These are phyloP conservation scores for Phortica magna DNA, from an alignment of 2,888 invertebrate genomes.

Conservation along the genomic window DNA sequence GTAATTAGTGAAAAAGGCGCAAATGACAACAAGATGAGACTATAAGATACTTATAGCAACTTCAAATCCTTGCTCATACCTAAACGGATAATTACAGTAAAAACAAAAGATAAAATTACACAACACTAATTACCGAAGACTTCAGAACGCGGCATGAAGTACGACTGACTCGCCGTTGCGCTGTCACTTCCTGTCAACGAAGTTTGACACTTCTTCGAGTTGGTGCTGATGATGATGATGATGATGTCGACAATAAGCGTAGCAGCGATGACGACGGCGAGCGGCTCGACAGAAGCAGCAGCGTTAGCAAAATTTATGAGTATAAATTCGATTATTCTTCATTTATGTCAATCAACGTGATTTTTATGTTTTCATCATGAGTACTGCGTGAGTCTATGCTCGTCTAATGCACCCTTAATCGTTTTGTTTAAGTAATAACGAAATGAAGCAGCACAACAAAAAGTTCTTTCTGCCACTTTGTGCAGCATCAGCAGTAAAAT, in stretches of 20 bases:
- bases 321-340: conserved; percentile 77
- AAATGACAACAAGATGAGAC: conserved; percentile 28
- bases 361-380: conserved; percentile 40
- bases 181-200: conserved; percentile 60
- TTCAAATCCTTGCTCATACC: conserved; percentile 14
- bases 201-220: conserved; percentile 66
- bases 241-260: neutral
- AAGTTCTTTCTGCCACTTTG: conserved; percentile 44
- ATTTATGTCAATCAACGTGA: conserved; percentile 76
- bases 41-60: neutral
- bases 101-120: conserved; percentile 26
- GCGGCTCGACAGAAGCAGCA: conserved; percentile 40
- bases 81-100: conserved; percentile 18
- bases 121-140: conserved; percentile 20
- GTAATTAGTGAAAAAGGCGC: conserved; percentile 60
- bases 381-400: neutral
- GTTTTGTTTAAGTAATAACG: conserved; percentile 69
- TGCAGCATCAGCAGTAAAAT: conserved; percentile 45
- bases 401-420: conserved; percentile 65
- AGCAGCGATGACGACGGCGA: conserved; percentile 17
- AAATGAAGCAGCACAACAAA: conserved; percentile 44
- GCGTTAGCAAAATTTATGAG: conserved; percentile 57
- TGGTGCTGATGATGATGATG: too few relatives aligned
- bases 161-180: neutral
- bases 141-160: neutral